Evolutionary conservation across 2,888 invertebrate genomes (phyloP), one percentile per base, ranked within the genome.

Genomic region (Trachelus tabidus): DNA sequence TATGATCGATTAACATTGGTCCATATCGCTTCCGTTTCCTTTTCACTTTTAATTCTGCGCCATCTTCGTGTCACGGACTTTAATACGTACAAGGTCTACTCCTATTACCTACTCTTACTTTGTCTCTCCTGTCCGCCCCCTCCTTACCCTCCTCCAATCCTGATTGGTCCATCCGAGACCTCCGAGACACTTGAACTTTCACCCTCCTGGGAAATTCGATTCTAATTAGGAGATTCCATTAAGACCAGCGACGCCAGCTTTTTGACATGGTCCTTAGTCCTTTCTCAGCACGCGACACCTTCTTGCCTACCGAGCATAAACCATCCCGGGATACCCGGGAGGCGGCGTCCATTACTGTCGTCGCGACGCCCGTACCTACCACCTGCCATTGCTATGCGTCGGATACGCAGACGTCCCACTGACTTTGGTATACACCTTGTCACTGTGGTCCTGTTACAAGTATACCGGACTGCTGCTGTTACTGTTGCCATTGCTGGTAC

Each of bases 1-100:
- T 69, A 73, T 78, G 79, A 79, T 79, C 75, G 75, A 75, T 75
- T 79, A 68, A 77, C 69, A 77, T 77, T 11, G 71, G 35, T 37
- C 34, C 4, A 15, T 23, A 23, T 23, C 23, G 9, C 1, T 56
- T 56, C 2, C 56, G 23, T 6, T 56, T 23, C 56, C 23, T 40
- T 40, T 4, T 40, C 15, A 40, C 56, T 56, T 56, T 23, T 23
- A 4, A 2, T 9, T 56, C 56, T 23, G 23, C 23, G 9, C 9
- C 56, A 9, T 56, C 56, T 56, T 23, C 23, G 23, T 56, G 9
- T 23, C 23, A 9, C 6, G 6, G 9, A 56, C 23, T 9, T 9
- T 23, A 56, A 56, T 56, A 23, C 23, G 15, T 56, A 56, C 23
- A 23, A 1, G 34, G 23, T 56, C 56, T 56, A 2, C 56, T 56